These are phyloP conservation scores for Tethea ocularis DNA, from an alignment of 2,888 invertebrate species.

Conservation along the genomic window DNA sequence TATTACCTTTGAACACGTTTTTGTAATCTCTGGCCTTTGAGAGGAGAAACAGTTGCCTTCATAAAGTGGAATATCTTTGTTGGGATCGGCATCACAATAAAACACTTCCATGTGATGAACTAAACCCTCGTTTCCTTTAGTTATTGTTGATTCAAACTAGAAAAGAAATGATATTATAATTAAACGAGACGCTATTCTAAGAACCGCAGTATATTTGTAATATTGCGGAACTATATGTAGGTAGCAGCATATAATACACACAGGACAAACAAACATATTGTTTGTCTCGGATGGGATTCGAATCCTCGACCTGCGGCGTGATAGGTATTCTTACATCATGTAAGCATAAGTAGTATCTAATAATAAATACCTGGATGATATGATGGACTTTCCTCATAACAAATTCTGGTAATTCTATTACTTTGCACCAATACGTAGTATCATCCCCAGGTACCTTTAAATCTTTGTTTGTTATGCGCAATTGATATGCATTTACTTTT, in stretches of 20 bases:
- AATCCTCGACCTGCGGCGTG: no score
- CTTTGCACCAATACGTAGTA: constrained; percentile 99
- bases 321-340: no score
- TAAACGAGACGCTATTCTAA: no score
- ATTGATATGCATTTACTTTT: constrained; percentile 74
- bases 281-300: no score
- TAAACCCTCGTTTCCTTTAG: constrained; percentile 90
- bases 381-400: constrained; percentile 88
- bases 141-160: constrained; percentile 94
- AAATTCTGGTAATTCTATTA: constrained; percentile 89
- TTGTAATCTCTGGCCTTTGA: constrained; percentile 89
- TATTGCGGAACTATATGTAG: no score
- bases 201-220: no score
- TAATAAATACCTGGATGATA: constrained; percentile 86
- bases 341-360: not conserved
- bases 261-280: no score
- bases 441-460: constrained; percentile 91
- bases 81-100: constrained; percentile 91
- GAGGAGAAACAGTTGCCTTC: constrained; percentile 92
- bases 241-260: no score
- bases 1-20: constrained; percentile 86
- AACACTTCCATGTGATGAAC: constrained; percentile 99
- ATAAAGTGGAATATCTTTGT: constrained; percentile 89
- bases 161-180: constrained; percentile 17
- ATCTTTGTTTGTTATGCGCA: constrained; percentile 85